These are phyloP conservation scores for Hippasteria phrygiana DNA, from an alignment of 53 echinoderm and acorn worm species.

Conservation along the genomic window DNA sequence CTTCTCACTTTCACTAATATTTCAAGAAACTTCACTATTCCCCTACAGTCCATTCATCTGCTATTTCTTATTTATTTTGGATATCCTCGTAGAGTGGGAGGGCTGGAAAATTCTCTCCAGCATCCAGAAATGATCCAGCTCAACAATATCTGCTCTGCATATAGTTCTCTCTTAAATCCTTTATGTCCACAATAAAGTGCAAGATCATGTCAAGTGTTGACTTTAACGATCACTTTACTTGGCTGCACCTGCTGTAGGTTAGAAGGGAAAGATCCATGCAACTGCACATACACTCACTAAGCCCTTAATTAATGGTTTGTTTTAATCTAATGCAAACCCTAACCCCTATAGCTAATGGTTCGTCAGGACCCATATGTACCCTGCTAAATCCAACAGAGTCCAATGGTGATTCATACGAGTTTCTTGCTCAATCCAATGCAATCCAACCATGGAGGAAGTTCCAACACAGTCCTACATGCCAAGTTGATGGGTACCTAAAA, in stretches of 20 bases:
- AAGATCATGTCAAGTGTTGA: conserved; percentile 53
- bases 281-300: too few species aligned
- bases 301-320: too few species aligned
- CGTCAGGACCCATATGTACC: too few species aligned
- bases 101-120: not conserved
- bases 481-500: too few species aligned
- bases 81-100: not conserved
- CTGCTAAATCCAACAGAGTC: too few species aligned
- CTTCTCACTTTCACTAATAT: not conserved
- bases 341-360: too few species aligned
- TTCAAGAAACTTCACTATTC: too few species aligned
- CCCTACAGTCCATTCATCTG: not conserved
- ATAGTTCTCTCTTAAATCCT: not conserved
- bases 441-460: too few species aligned
- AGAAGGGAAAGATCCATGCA: not conserved
- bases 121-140: not conserved
- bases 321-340: too few species aligned
- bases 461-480: too few species aligned
- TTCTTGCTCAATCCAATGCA: too few species aligned
- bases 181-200: conserved; percentile 53
- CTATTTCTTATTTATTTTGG: not conserved
- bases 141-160: not conserved
- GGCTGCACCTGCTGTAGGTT: conserved; percentile 19
- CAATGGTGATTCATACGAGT: too few species aligned
- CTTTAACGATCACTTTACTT: conserved; percentile 30